phyloP scores from a whole-genome alignment of 2,797 vertebrate genomes.

The Gymnoscopelus braueri region DNA sequence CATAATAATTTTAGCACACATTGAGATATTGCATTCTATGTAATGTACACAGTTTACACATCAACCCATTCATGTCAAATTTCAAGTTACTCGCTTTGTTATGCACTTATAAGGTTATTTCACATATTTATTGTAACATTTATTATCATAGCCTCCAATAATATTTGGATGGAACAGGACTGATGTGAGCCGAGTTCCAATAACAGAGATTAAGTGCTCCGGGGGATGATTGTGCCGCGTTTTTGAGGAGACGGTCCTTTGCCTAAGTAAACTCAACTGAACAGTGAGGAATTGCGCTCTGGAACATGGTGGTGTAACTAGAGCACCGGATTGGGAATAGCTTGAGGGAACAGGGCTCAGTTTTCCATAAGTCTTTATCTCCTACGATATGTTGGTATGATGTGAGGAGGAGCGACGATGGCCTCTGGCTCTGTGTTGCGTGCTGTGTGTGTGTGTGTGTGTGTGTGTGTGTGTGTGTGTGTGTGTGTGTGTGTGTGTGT shows the following conservation, averaged over 20 bases:
- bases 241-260: constrained; percentile 64
- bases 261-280: constrained; percentile 77
- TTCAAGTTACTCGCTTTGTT: constrained; percentile 40
- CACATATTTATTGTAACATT: constrained; percentile 75
- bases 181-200: constrained; percentile 76
- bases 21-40: not conserved
- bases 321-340: constrained; percentile 75
- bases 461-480: not conserved
- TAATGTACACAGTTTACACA: constrained; percentile 15
- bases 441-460: not conserved
- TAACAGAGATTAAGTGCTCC: constrained; percentile 79
- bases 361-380: constrained; percentile 81
- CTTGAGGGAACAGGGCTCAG: constrained; percentile 66
- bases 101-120: constrained; percentile 59
- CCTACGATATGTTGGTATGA: constrained; percentile 65
- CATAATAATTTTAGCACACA: too few species aligned
- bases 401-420: constrained; percentile 54
- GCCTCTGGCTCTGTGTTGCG: constrained; percentile 27
- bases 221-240: constrained; percentile 63
- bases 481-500: not conserved
- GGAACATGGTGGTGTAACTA: constrained; percentile 76
- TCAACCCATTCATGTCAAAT: not conserved
- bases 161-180: constrained; percentile 77
- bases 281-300: constrained; percentile 67
- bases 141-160: constrained; percentile 78